These are phyloP conservation scores for Pollenia amentaria DNA, from an alignment of 2,888 invertebrate species.

Conservation along the genomic window DNA sequence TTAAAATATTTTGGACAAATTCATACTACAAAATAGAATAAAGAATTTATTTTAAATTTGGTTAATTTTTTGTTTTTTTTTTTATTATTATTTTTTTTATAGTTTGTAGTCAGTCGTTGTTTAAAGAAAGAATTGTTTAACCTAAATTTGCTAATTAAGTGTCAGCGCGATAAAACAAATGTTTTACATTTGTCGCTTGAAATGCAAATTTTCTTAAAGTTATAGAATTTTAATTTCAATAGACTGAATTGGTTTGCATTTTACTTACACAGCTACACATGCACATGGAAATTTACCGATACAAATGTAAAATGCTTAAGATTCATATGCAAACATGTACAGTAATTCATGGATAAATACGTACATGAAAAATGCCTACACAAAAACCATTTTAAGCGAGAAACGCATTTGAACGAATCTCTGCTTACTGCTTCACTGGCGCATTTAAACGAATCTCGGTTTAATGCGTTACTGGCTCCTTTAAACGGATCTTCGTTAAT, in stretches of 20 bases:
- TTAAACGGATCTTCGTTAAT: too few relatives aligned
- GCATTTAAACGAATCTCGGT: too few relatives aligned
- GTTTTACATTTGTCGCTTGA: slow-evolving; percentile 79
- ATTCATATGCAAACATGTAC: background rate
- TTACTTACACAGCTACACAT: background rate
- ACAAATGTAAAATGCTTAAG: too few relatives aligned
- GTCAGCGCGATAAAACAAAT: slow-evolving; percentile 83
- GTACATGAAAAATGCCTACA: background rate
- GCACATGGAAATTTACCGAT: background rate
- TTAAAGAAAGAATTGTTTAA: slow-evolving; percentile 78
- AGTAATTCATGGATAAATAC: background rate
- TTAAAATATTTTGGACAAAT: slow-evolving; percentile 57
- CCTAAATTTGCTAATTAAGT: slow-evolving; percentile 83
- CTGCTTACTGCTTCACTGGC: too few relatives aligned
- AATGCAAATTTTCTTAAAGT: slow-evolving; percentile 69
- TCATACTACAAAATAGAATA: background rate
- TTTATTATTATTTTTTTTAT: background rate
- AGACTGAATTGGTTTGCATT: slow-evolving; percentile 66
- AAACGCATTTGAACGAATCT: too few relatives aligned
- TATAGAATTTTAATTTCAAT: slow-evolving; percentile 73
- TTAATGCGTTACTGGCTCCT: too few relatives aligned
- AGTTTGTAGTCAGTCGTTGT: slow-evolving; percentile 6
- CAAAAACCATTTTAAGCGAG: too few relatives aligned
- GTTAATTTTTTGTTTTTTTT: too few relatives aligned
- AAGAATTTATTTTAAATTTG: slow-evolving; percentile 40